phyloP scores from a whole-genome alignment of 2,888 invertebrate genomes.

The Eugnorisma glareosa region DNA sequence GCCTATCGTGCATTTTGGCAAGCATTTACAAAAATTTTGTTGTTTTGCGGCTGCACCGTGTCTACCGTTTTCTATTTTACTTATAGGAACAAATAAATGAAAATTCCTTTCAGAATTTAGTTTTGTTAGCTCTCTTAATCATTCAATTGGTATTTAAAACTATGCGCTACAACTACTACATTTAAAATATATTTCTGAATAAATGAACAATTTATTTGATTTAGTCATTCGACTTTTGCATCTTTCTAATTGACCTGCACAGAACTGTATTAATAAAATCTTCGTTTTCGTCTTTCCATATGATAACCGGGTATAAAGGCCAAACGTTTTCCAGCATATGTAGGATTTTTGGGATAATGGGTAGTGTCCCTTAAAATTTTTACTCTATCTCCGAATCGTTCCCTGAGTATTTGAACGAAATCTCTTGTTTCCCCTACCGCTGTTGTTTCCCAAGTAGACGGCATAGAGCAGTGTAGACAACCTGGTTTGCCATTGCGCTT shows the following conservation, averaged over 20 bases:
- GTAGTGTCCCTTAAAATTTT: slow-evolving; percentile 78
- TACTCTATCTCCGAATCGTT: slow-evolving; percentile 75
- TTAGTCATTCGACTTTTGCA: too few species aligned
- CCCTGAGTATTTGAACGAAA: slow-evolving; percentile 80
- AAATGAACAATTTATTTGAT: background rate
- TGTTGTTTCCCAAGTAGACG: slow-evolving; percentile 85
- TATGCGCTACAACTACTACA: background rate
- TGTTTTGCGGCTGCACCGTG: background rate
- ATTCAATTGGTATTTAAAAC: background rate
- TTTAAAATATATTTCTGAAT: background rate
- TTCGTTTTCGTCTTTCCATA: slow-evolving; percentile 4
- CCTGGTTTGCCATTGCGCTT: background rate
- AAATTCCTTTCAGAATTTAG: too few species aligned
- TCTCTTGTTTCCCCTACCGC: slow-evolving; percentile 81
- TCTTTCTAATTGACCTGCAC: background rate
- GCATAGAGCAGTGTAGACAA: slow-evolving; percentile 77
- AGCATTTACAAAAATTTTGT: too few species aligned
- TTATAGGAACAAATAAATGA: background rate
- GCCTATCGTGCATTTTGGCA: too few species aligned
- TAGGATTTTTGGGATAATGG: slow-evolving; percentile 68
- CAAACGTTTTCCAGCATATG: slow-evolving; percentile 42
- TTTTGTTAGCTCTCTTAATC: background rate
- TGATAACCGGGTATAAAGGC: slow-evolving; percentile 68
- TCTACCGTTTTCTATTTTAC: background rate
- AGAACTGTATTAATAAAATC: background rate